These are phyloP conservation scores for Neocloeon triangulifer DNA, from an alignment of 1,140 invertebrate species.

Conservation along the genomic window DNA sequence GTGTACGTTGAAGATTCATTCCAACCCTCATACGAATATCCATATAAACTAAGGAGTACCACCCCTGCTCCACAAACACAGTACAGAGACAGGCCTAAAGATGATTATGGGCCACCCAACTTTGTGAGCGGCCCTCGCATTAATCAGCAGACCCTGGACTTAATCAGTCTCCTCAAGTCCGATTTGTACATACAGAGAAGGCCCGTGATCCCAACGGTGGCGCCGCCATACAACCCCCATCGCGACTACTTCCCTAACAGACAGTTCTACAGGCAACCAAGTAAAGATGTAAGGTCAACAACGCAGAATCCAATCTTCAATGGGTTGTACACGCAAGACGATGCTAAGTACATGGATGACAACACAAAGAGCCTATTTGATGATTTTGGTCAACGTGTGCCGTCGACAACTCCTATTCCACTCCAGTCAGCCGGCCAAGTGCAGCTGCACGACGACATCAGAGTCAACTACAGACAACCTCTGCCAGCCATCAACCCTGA, in stretches of 20 bases:
- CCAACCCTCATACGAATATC: too few relatives aligned
- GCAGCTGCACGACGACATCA: constrained; percentile 20
- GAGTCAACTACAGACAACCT: constrained; percentile 29
- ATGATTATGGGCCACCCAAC: too few relatives aligned
- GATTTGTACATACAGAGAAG: background rate
- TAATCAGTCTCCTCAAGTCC: constrained; percentile 1
- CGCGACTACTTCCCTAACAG: too few relatives aligned
- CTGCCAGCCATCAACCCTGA: constrained; percentile 36
- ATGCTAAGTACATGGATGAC: constrained; percentile 42
- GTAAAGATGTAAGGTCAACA: constrained; percentile 18
- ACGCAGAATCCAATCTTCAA: constrained; percentile 36
- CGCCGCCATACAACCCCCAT: background rate
- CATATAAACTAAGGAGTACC: constrained; percentile 1
- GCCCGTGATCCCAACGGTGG: background rate
- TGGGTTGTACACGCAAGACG: constrained; percentile 44
- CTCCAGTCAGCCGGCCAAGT: constrained; percentile 14
- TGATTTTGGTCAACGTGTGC: constrained; percentile 45
- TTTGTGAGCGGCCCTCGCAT: background rate
- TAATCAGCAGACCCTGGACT: background rate
- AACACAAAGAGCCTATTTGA: constrained; percentile 54
- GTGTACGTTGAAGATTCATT: too few relatives aligned
- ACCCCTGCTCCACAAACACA: background rate
- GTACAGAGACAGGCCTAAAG: too few relatives aligned
- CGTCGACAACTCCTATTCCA: constrained; percentile 24
- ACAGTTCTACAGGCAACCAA: too few relatives aligned